Conservation (phyloP, 2,888 invertebrate species). For the Cotesia congregata region DNA sequence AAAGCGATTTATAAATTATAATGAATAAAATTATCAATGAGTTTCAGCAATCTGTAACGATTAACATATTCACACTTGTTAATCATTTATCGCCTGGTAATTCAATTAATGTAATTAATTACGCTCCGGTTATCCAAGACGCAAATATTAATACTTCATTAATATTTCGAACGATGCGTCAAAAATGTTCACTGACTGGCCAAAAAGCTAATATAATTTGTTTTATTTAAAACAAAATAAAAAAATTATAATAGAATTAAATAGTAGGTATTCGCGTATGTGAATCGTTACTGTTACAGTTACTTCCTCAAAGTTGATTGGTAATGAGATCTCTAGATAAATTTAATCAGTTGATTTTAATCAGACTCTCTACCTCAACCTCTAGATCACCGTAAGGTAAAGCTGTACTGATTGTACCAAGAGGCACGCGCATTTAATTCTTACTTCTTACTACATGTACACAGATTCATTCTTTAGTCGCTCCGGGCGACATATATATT, state of each 20-base stretch:
- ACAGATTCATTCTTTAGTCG: conserved; percentile 23
- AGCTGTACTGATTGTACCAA: background rate
- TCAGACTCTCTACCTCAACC: background rate
- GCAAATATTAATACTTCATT: too few species aligned
- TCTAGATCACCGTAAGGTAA: background rate
- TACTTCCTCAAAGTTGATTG: conserved; percentile 14
- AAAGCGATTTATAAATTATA: background rate
- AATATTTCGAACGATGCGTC: too few species aligned
- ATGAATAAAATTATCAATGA: conserved; percentile 1
- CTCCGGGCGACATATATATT: conserved; percentile 18
- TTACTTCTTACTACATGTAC: background rate
- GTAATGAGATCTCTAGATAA: conserved; percentile 14
- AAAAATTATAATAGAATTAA: conserved; percentile 4
- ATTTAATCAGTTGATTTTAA: conserved; percentile 20
- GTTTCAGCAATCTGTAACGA: background rate
- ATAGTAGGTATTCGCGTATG: background rate
- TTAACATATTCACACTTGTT: background rate
- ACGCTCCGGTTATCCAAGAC: background rate
- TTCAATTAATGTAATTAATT: background rate
- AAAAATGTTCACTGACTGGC: background rate
- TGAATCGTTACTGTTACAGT: background rate
- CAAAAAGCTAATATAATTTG: background rate
- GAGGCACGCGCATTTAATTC: background rate
- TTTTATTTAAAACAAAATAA: background rate
- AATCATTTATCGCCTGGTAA: background rate